Percentiles rank a stretch among this genome's conserved stretches.
These are phyloP conservation scores for Metaphire vulgaris DNA, from an alignment of 1,140 invertebrate species.

Conservation along the genomic window DNA sequence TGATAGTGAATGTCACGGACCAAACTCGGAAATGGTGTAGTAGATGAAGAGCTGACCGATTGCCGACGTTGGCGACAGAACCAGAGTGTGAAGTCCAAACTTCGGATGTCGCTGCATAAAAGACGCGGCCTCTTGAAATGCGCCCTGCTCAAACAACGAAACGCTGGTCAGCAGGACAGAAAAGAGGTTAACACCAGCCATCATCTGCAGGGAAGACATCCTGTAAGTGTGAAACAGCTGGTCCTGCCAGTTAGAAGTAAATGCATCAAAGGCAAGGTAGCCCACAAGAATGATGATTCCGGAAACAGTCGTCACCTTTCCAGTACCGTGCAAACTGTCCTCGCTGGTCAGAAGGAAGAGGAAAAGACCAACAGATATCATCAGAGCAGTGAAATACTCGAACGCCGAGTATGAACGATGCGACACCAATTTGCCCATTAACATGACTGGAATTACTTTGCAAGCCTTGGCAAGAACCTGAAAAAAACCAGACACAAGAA, in stretches of 20 bases:
- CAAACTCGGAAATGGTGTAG: constrained; percentile 83
- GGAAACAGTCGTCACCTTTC: constrained; percentile 14
- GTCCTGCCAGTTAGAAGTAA: constrained; percentile 97
- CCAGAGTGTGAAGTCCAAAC: constrained; percentile 72
- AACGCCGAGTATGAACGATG: constrained; percentile 78
- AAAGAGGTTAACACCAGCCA: constrained; percentile 93
- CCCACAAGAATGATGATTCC: constrained; percentile 50
- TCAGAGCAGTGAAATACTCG: constrained; percentile 83
- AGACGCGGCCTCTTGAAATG: background rate
- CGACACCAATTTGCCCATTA: constrained; percentile 92
- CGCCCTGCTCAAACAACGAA: constrained; percentile 76
- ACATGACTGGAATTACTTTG: constrained; percentile 88
- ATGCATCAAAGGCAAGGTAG: constrained; percentile 94
- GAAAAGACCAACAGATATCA: constrained; percentile 87
- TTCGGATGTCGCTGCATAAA: constrained; percentile 49
- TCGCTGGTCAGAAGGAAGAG: constrained; percentile 68
- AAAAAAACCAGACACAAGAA: background rate
- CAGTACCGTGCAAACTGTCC: constrained; percentile 37
- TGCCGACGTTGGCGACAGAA: constrained; percentile 81
- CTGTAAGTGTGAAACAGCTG: constrained; percentile 75
- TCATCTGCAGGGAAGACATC: constrained; percentile 88
- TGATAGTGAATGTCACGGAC: constrained; percentile 94
- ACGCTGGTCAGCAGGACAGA: constrained; percentile 83
- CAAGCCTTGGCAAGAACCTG: constrained; percentile 56
- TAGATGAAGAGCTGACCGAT: constrained; percentile 93